Conservation (phyloP, 2,113 vertebrate genomes). For the Forbesichthys papilliferus region DNA sequence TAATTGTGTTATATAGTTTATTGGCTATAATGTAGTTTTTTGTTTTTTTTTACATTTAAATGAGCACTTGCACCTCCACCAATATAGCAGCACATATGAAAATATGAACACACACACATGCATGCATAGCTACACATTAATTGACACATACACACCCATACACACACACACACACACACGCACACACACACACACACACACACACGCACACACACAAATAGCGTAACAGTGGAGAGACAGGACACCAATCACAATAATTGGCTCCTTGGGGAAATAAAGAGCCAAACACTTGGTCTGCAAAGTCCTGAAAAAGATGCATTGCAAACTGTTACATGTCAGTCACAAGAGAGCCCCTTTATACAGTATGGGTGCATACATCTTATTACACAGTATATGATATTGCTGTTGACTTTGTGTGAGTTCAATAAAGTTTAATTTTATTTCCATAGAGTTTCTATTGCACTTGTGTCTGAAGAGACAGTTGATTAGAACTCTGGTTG, state of each 20-base stretch:
- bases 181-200: conserved; percentile 10
- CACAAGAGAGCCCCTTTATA: conserved; percentile 21
- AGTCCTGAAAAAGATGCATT: conserved; percentile 47
- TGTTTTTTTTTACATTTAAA: neutral
- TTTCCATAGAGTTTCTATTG: conserved; percentile 23
- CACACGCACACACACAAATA: conserved; percentile 13
- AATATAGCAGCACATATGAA: neutral
- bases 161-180: conserved; percentile 9
- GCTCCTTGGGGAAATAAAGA: conserved; percentile 66
- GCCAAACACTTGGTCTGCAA: conserved; percentile 39
- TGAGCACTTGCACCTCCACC: neutral
- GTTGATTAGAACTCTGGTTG: conserved; percentile 49
- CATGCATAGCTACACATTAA: neutral
- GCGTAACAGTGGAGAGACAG: conserved; percentile 46
- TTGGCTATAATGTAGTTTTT: no score
- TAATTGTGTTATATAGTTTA: no score
- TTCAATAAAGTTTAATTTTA: conserved; percentile 33
- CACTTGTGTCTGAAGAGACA: neutral
- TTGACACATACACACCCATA: conserved; percentile 15
- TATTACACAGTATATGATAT: no score
- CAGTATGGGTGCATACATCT: neutral
- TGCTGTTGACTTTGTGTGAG: no score
- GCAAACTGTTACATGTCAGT: conserved; percentile 32
- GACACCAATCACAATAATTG: conserved; percentile 72
- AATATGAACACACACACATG: neutral